Percentiles rank a stretch among this genome's conserved stretches.
These are phyloP conservation scores for Chymomyza fuscimana DNA, from an alignment of 2,888 invertebrate species.

Conservation along the genomic window DNA sequence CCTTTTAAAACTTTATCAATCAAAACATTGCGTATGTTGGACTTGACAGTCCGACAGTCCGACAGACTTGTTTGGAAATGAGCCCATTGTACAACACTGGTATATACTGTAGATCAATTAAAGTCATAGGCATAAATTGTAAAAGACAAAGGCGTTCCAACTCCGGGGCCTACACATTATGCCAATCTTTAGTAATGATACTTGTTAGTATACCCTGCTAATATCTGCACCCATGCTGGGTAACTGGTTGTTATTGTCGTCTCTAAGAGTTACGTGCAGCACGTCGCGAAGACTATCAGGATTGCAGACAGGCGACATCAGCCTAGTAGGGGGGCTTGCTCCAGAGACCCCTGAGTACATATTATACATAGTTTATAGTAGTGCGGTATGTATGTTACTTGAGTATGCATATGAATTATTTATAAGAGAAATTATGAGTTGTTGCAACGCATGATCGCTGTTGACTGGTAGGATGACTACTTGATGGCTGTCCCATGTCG, in stretches of 20 bases:
- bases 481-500: neutral
- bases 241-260: neutral
- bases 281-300: neutral
- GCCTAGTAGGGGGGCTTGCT: neutral
- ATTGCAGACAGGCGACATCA: neutral
- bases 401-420: slow-evolving; percentile 18
- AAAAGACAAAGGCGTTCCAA: neutral
- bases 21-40: slow-evolving; percentile 10
- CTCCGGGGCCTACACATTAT: neutral
- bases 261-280: slow-evolving; percentile 1
- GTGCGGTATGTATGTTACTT: neutral
- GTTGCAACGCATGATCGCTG: slow-evolving; percentile 9
- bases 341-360: neutral
- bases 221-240: neutral
- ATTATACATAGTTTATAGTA: neutral
- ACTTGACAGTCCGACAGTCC: neutral
- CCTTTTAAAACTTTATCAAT: slow-evolving; percentile 12
- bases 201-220: neutral
- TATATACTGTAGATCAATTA: slow-evolving; percentile 4
- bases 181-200: slow-evolving; percentile 4
- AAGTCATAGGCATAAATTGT: slow-evolving; percentile 3
- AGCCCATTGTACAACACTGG: neutral
- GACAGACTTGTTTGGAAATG: neutral
- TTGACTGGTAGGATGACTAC: slow-evolving; percentile 1
- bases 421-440: slow-evolving; percentile 28